These are phyloP conservation scores for Pterobdella sp. DNA, from an alignment of 2,888 invertebrate species.

Conservation along the genomic window DNA sequence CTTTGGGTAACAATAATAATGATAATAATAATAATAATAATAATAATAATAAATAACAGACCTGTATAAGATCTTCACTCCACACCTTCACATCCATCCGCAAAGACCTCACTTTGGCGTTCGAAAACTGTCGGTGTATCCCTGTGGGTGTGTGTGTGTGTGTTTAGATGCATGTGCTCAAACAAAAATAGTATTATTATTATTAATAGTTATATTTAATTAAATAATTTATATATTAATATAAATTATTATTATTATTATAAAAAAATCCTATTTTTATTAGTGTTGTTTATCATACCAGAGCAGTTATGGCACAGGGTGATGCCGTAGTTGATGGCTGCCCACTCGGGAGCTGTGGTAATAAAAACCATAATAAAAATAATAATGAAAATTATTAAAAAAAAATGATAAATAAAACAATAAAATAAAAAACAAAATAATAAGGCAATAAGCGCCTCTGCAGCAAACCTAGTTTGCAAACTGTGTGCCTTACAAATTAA, in stretches of 20 bases:
- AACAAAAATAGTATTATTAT: too few species aligned
- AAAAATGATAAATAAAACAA: neutral
- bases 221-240: too few species aligned
- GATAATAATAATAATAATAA: constrained; percentile 4
- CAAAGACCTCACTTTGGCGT: constrained; percentile 83
- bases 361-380: neutral
- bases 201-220: too few species aligned
- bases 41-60: constrained; percentile 31
- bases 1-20: neutral
- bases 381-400: neutral
- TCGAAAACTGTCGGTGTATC: constrained; percentile 82
- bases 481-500: too few species aligned
- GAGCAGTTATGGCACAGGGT: constrained; percentile 82
- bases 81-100: constrained; percentile 49
- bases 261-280: too few species aligned
- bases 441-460: neutral
- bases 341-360: constrained; percentile 80
- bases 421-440: neutral
- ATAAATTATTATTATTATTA: too few species aligned
- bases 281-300: constrained; percentile 41
- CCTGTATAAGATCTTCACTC: constrained; percentile 46
- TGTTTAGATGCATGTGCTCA: neutral
- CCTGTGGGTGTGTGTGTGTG: constrained; percentile 47
- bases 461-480: neutral
- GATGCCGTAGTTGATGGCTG: constrained; percentile 85